These are phyloP conservation scores for Tiliacea aurago DNA, from an alignment of 2,888 invertebrate genomes.

Conservation along the genomic window DNA sequence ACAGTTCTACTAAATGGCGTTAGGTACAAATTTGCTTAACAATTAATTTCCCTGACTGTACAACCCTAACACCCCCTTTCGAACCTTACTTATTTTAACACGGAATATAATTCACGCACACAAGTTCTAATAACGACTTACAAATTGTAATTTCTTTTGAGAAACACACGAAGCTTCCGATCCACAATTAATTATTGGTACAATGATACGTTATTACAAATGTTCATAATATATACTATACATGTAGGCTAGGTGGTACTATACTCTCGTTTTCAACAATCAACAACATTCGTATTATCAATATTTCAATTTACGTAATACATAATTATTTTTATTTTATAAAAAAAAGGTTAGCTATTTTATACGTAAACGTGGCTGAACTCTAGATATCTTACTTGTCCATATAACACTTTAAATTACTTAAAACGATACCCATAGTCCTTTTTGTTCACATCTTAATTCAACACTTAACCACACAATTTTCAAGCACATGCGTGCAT, in stretches of 20 bases:
- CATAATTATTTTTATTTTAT: neutral
- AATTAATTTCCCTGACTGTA: neutral
- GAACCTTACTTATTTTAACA: neutral
- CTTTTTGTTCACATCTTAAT: neutral
- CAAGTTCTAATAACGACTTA: slow-evolving; percentile 6
- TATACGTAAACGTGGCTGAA: neutral
- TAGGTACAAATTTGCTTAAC: neutral
- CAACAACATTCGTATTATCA: slow-evolving; percentile 16
- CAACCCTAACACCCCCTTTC: neutral
- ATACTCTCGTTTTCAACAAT: neutral
- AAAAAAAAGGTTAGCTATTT: neutral
- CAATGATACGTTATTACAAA: slow-evolving; percentile 22
- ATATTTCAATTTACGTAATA: neutral
- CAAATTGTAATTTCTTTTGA: slow-evolving; percentile 7
- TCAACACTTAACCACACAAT: neutral
- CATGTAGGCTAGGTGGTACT: neutral
- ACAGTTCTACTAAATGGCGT: neutral
- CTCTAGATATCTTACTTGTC: slow-evolving; percentile 2
- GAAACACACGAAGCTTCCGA: neutral
- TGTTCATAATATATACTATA: neutral
- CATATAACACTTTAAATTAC: slow-evolving; percentile 9
- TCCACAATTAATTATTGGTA: neutral
- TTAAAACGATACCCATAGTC: neutral
- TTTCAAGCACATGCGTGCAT: neutral
- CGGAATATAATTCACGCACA: neutral